A percentile compares a stretch with the other conserved stretches of the same genome.
Conservation (phyloP, 2,113 vertebrate species). For the Oriolus oriolus region DNA sequence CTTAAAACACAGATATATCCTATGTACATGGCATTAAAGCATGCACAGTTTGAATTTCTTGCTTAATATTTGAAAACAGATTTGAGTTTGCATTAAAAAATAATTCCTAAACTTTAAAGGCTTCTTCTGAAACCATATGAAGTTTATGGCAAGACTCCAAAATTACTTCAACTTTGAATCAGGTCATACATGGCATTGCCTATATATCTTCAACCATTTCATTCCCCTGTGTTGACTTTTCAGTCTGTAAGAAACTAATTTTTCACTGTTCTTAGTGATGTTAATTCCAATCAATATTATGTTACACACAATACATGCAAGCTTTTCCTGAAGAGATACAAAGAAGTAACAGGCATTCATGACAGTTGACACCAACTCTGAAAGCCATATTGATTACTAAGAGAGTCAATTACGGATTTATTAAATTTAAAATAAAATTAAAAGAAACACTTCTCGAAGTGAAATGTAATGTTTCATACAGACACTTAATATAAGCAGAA, state of each 20-base stretch:
- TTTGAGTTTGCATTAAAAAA: not conserved
- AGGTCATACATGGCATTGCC: not conserved
- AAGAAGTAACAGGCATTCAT: not conserved
- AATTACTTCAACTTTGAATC: not conserved
- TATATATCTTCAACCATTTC: not conserved
- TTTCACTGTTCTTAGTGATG: not conserved
- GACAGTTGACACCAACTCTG: not conserved
- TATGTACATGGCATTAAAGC: not conserved
- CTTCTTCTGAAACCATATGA: not conserved
- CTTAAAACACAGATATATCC: not conserved
- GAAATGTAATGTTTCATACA: conserved; percentile 14
- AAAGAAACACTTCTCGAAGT: not conserved
- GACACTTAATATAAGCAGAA: conserved; percentile 26
- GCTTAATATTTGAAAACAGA: not conserved
- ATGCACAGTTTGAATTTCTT: not conserved
- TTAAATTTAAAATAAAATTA: not conserved
- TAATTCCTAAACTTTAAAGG: not conserved
- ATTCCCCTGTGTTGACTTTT: not conserved
- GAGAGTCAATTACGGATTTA: conserved; percentile 8
- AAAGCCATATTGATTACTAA: conserved; percentile 33
- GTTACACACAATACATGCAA: not conserved
- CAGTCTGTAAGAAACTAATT: not conserved
- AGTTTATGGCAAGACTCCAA: not conserved
- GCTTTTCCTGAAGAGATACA: not conserved
- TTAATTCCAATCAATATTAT: not conserved